phyloP scores from a whole-genome alignment of 2,888 invertebrate species.

The Cyclophora albipunctata region DNA sequence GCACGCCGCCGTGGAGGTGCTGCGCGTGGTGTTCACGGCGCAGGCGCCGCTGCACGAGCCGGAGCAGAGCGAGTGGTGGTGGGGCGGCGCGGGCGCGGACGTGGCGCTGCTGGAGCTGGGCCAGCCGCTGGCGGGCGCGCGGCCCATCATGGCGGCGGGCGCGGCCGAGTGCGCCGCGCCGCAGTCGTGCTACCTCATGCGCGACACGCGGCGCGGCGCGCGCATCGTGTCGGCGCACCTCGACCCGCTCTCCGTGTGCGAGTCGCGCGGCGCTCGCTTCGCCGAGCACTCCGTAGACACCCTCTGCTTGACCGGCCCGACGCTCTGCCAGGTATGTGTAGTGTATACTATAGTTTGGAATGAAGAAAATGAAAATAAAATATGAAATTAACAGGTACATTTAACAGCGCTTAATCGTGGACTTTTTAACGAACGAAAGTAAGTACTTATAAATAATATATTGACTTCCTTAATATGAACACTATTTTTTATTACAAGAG shows the following conservation, averaged over 20 bases:
- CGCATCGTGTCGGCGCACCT: conserved; percentile 29
- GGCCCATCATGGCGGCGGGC: conserved; percentile 42
- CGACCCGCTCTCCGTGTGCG: conserved; percentile 20
- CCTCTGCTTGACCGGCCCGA: conserved; percentile 41
- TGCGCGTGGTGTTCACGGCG: background rate
- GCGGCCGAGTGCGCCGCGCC: conserved; percentile 30
- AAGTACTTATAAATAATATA: too few species aligned
- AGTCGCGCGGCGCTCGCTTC: conserved; percentile 26
- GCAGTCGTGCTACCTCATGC: conserved; percentile 35
- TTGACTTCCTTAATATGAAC: too few species aligned
- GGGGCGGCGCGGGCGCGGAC: conserved; percentile 20
- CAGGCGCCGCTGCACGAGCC: conserved; percentile 20
- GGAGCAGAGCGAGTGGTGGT: conserved; percentile 11
- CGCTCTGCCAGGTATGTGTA: conserved; percentile 37
- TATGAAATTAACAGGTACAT: conserved; percentile 34
- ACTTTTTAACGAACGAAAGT: too few species aligned
- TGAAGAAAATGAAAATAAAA: too few species aligned
- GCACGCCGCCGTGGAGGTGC: background rate
- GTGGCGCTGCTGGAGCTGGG: conserved; percentile 50
- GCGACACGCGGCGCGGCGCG: conserved; percentile 24
- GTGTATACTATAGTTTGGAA: background rate
- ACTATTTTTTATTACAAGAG: too few species aligned
- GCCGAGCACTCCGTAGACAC: conserved; percentile 26
- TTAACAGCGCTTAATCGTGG: too few species aligned
- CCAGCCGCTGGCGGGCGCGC: conserved; percentile 37